Base-by-base conservation (phyloP, 1,140 invertebrate species). In the Anoplophora glabripennis region DNA sequence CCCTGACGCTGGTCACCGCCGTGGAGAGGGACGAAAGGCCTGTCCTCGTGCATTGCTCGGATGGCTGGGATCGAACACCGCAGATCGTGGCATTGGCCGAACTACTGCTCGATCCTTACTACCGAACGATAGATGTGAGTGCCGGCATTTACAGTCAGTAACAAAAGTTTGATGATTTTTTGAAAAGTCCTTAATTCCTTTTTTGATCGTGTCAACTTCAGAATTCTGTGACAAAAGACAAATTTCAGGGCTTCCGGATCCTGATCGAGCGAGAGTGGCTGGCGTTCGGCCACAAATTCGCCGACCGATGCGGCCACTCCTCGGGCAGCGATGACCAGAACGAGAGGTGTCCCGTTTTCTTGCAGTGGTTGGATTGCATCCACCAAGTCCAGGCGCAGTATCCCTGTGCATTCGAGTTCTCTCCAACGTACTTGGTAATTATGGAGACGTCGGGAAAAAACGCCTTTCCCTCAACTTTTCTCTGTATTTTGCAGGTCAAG, bases 361-460 rank as follows among this genome's bases (percentile, higher is more conserved):
- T 99, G 40, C 96, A 99, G 76, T 99, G 95, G 93, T 80, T 99
- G 4, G 96, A 99, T 73, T 93, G 94, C 72, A 89, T 99, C 0
- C 90, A 97, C 79, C 96, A 99, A 77, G 79, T 99, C 44, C 82
- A 90, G 59, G 67, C 78, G 59, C 94, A 98, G 79, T 97, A 93
- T 78, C 92, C 92, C 3, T 92, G 90, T 75, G 87, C 87, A 69
- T 99, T 99, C 80, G 90, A 99, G 80, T 98, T 98, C 78, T 96
- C 94, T 65, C 83, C 90, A 61, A 86, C 87, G 10, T 98, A 92
- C 77, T 80, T 99, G 79, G 96, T 97, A 73, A 84, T 83, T 75
- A 44, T 1, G 5, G n/a, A 17, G 7, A 17, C 15, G 38, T 14
- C 40, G 7, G 0, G 44, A 11, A 49, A 17, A 17, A 34, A 17